These are phyloP conservation scores for Mustela erminea DNA, from an alignment of 2,797 vertebrate genomes.

Conservation along the genomic window DNA sequence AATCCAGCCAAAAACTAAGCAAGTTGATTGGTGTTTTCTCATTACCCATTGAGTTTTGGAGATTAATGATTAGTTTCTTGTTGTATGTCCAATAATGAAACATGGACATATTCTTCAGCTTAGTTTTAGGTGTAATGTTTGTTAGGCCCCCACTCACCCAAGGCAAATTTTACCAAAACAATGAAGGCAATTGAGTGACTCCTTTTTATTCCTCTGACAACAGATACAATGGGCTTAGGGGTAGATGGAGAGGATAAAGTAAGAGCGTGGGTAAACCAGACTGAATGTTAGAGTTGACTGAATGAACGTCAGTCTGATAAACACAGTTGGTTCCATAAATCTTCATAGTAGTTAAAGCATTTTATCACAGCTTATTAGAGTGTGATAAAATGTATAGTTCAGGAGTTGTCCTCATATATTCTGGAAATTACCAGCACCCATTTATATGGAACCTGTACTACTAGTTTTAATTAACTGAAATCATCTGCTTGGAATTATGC, in stretches of 20 bases:
- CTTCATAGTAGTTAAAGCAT: slow-evolving; percentile 61
- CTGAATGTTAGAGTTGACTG: neutral
- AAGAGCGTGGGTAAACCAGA: neutral
- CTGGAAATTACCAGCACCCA: slow-evolving; percentile 80
- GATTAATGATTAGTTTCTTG: neutral
- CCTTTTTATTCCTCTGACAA: neutral
- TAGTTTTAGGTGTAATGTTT: neutral
- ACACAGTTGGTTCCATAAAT: slow-evolving; percentile 69
- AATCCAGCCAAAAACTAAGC: neutral
- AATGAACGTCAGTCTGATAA: slow-evolving; percentile 26
- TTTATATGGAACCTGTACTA: slow-evolving; percentile 81
- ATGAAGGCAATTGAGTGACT: neutral
- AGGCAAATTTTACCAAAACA: neutral
- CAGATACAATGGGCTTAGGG: neutral
- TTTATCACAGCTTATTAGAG: slow-evolving; percentile 80
- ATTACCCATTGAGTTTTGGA: neutral
- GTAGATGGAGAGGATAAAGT: neutral
- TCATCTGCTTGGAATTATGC: slow-evolving; percentile 83
- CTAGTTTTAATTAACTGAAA: slow-evolving; percentile 85
- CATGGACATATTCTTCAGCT: neutral
- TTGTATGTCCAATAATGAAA: neutral
- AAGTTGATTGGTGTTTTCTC: neutral
- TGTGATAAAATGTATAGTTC: slow-evolving; percentile 81
- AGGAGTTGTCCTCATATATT: slow-evolving; percentile 79
- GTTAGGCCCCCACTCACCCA: neutral